These are phyloP conservation scores for Tortricodes alternella DNA, from an alignment of 2,888 invertebrate genomes.

Conservation along the genomic window DNA sequence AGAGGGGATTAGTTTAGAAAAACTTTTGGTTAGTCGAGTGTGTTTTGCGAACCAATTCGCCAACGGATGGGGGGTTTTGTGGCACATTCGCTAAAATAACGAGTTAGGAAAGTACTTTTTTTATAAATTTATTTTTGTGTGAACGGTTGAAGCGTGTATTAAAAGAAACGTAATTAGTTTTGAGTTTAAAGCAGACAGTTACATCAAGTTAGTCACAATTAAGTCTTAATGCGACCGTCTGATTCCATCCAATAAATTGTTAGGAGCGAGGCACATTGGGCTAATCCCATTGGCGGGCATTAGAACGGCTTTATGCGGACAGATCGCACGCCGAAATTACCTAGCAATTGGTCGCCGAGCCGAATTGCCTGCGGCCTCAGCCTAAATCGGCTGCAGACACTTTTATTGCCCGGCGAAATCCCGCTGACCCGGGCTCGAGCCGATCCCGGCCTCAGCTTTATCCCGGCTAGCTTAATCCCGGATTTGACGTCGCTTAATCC, in stretches of 20 bases:
- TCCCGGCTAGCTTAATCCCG: slow-evolving; percentile 79
- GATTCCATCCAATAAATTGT: slow-evolving; percentile 76
- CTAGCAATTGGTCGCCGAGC: slow-evolving; percentile 79
- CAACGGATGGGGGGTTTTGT: slow-evolving; percentile 16
- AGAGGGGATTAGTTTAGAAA: slow-evolving; percentile 68
- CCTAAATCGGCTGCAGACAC: slow-evolving; percentile 83
- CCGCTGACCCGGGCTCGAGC: slow-evolving; percentile 75
- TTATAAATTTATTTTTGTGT: too few species aligned
- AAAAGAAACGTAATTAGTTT: too few species aligned
- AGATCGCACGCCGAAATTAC: slow-evolving; percentile 80
- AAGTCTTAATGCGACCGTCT: slow-evolving; percentile 58
- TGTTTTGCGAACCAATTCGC: slow-evolving; percentile 39
- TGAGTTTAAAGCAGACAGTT: not conserved
- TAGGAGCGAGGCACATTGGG: slow-evolving; percentile 71
- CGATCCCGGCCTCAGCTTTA: slow-evolving; percentile 73
- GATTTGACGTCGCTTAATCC: slow-evolving; percentile 85
- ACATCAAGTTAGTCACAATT: slow-evolving; percentile 25
- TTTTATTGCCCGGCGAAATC: slow-evolving; percentile 82
- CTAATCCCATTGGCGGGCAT: slow-evolving; percentile 80
- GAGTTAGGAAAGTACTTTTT: not conserved
- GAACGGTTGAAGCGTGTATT: too few species aligned
- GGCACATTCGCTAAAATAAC: not conserved
- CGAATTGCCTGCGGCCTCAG: slow-evolving; percentile 78
- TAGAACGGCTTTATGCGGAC: slow-evolving; percentile 79
- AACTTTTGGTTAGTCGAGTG: slow-evolving; percentile 69